A percentile compares a stretch with the other conserved stretches of the same genome.
phyloP scores from a whole-genome alignment of 2,797 vertebrate genomes.

The Acanthurus leucopareius region DNA sequence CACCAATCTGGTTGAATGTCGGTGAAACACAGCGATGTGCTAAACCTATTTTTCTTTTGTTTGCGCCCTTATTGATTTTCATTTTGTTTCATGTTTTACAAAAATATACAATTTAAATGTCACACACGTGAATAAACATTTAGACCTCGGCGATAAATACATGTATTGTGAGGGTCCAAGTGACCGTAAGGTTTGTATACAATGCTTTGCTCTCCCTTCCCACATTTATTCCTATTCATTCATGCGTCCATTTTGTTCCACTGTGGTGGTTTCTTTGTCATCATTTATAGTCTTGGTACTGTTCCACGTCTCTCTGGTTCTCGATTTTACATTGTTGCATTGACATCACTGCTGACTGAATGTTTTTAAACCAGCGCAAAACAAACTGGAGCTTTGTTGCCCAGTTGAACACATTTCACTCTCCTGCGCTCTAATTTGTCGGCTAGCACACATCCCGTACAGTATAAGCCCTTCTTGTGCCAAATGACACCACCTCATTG shows the following conservation, averaged over 20 bases:
- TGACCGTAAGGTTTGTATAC: background rate
- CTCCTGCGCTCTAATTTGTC: slow-evolving; percentile 37
- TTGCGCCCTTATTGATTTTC: background rate
- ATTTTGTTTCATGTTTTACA: background rate
- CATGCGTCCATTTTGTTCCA: slow-evolving; percentile 2
- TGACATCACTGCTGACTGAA: slow-evolving; percentile 68
- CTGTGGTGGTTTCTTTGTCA: slow-evolving; percentile 39
- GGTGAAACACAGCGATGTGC: too few relatives aligned
- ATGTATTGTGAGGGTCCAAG: background rate
- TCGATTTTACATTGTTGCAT: slow-evolving; percentile 42
- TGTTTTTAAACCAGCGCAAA: slow-evolving; percentile 55
- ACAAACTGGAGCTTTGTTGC: slow-evolving; percentile 74
- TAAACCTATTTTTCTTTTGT: background rate
- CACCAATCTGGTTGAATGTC: background rate
- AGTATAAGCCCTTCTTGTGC: slow-evolving; percentile 33
- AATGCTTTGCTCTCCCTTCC: slow-evolving; percentile 13
- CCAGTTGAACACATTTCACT: slow-evolving; percentile 40
- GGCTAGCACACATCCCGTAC: slow-evolving; percentile 35
- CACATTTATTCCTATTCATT: slow-evolving; percentile 9
- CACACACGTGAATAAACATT: background rate
- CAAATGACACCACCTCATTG: slow-evolving; percentile 53
- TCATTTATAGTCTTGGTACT: slow-evolving; percentile 22
- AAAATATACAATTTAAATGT: background rate
- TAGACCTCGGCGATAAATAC: background rate
- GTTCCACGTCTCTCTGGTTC: slow-evolving; percentile 27